A percentile compares a stretch with the other conserved stretches of the same genome.
These are phyloP conservation scores for Patella caerulea DNA, from an alignment of 2,888 invertebrate genomes.

Conservation along the genomic window DNA sequence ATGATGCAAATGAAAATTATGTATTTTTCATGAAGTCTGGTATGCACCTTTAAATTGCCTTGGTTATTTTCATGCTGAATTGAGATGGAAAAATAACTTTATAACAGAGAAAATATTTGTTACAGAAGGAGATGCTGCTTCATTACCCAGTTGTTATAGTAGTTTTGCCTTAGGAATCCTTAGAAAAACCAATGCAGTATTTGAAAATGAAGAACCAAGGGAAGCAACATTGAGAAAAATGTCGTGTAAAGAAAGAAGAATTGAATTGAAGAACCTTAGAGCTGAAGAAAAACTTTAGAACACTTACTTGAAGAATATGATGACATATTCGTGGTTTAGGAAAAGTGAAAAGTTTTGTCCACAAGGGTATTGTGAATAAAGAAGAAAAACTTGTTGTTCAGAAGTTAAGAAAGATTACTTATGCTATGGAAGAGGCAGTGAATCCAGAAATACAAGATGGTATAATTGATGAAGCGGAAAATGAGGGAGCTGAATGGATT, in stretches of 20 bases:
- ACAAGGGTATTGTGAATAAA: not conserved
- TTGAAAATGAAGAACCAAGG: not conserved
- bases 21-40: not conserved
- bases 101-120: not conserved
- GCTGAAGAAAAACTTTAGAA: not conserved
- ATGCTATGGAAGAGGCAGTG: not conserved
- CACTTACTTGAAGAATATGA: not conserved
- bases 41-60: not conserved
- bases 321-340: not conserved
- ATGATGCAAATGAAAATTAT: not conserved
- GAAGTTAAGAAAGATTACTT: not conserved
- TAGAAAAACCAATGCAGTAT: not conserved
- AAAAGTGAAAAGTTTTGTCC: not conserved
- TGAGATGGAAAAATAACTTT: no score
- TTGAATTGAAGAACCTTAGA: not conserved
- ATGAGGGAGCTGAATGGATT: not conserved
- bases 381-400: not conserved
- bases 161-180: not conserved
- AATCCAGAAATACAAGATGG: not conserved
- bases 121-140: conserved; percentile 1
- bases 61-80: not conserved
- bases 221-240: not conserved
- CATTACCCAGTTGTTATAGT: not conserved
- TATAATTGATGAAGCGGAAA: not conserved
- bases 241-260: not conserved